Evolutionary conservation across 2,113 vertebrate species (phyloP), one percentile per base, ranked within the genome.

Genomic region (Taxidea taxus): DNA sequence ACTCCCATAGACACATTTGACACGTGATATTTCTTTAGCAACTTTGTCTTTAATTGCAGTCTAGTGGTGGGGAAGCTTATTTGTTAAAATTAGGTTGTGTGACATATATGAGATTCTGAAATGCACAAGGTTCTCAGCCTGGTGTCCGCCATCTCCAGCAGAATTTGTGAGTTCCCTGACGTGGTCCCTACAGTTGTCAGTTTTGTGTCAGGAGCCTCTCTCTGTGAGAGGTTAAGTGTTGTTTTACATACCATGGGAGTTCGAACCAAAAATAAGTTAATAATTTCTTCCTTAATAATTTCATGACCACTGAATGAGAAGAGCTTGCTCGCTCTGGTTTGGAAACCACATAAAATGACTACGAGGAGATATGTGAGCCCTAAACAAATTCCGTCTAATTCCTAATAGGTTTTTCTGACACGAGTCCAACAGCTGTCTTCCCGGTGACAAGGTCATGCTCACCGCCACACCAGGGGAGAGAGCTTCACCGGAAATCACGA

Each of bases 341-440:
- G 39, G 62, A 86, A 66, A 93, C 70, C 25, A 70, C 34, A 47
- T 39, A 39, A 87, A 81, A 44, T 87, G 77, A 83, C 60, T 70
- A n/a, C 20, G 16, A 64, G 64, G 92, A 92, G 27, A 25, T 44
- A 82, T 1, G 23, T 95, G n/a, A 23, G 21, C 4, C 37, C 20
- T 23, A 74, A 72, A 51, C 42, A 64, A 44, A 34, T 64, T 75
- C 13, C 13, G 51, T 87, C 62, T 64, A 44, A 54, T 49, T 58
- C 15, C 0, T 49, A 81, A 70, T 31, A 94, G 75, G 54, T 80
- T 47, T 70, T 16, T 72, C 31, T 81, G 31, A 60, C 10, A 10
- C n/a, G 42, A 82, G 29, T 16, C 27, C n/a, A 62, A n/a, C 70
- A 62, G 13, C 13, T 9, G 20, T 51, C 64, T 74, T 83, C 34